These are phyloP conservation scores for Microtus richardsoni DNA, from an alignment of 2,113 vertebrate species.

Conservation along the genomic window DNA sequence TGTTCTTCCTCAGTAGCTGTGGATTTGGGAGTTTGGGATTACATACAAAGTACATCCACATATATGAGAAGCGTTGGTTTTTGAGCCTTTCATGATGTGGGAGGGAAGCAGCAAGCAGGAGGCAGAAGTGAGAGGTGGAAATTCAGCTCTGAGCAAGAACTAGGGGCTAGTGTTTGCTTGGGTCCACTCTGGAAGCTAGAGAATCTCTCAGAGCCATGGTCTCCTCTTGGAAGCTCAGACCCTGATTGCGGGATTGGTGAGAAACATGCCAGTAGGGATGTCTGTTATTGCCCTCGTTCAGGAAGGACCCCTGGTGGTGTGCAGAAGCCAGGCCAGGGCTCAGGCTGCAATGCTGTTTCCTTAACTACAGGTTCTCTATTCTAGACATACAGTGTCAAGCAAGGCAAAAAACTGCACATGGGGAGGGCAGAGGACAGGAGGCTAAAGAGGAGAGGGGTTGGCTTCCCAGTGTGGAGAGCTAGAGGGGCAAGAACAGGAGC, in stretches of 20 bases:
- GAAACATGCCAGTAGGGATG: background rate
- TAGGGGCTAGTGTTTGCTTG: background rate
- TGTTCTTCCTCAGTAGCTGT: background rate
- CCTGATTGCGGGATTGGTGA: background rate
- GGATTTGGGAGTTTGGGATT: background rate
- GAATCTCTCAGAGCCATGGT: slow-evolving; percentile 15
- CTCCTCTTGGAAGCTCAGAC: slow-evolving; percentile 56
- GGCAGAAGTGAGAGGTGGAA: slow-evolving; percentile 47
- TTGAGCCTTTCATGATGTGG: background rate
- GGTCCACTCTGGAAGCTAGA: slow-evolving; percentile 15
- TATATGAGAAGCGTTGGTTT: background rate
- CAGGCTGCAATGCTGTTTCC: background rate
- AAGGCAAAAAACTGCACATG: background rate
- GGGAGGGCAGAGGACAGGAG: background rate
- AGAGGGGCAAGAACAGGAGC: too few species aligned
- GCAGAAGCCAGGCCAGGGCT: background rate
- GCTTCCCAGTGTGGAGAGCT: background rate
- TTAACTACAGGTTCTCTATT: background rate
- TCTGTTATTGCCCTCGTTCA: background rate
- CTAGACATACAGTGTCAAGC: background rate
- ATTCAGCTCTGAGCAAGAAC: background rate
- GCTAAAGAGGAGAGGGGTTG: background rate
- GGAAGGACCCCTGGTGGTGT: too few species aligned
- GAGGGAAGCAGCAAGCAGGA: slow-evolving; percentile 56
- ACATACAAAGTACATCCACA: background rate